phyloP scores from a whole-genome alignment of 2,113 vertebrate species.

The Aramus guarauna region DNA sequence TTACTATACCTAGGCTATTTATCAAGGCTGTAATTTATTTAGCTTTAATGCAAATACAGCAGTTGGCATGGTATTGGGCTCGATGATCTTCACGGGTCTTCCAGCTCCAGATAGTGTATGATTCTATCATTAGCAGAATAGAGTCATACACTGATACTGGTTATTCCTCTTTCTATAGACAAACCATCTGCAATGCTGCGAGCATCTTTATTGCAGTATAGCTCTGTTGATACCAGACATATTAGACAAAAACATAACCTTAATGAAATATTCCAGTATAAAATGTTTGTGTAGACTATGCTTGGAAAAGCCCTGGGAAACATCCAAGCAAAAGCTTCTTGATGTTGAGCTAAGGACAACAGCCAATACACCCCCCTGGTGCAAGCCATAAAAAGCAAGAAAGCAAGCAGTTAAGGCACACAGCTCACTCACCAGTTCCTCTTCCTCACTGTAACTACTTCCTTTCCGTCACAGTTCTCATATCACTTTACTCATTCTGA shows the following conservation, averaged over 20 bases:
- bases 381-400: not conserved
- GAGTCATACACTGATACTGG: not conserved
- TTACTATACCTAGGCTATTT: not conserved
- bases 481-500: not conserved
- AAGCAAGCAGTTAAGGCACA: not conserved
- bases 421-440: slow-evolving; percentile 20
- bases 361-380: not conserved
- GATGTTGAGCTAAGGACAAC: not conserved
- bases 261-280: not conserved
- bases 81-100: not conserved
- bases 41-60: not conserved
- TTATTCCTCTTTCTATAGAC: slow-evolving; percentile 5
- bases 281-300: not conserved
- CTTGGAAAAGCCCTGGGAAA: not conserved
- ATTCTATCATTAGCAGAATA: not conserved
- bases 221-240: not conserved
- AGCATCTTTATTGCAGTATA: not conserved
- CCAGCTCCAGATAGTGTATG: not conserved
- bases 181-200: not conserved
- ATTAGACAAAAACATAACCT: not conserved
- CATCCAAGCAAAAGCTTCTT: not conserved
- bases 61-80: not conserved
- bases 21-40: not conserved
- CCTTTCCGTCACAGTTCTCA: slow-evolving; percentile 17
- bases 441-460: slow-evolving; percentile 26